phyloP scores from a whole-genome alignment of 2,113 vertebrate genomes.

The Rhinoderma darwinii region DNA sequence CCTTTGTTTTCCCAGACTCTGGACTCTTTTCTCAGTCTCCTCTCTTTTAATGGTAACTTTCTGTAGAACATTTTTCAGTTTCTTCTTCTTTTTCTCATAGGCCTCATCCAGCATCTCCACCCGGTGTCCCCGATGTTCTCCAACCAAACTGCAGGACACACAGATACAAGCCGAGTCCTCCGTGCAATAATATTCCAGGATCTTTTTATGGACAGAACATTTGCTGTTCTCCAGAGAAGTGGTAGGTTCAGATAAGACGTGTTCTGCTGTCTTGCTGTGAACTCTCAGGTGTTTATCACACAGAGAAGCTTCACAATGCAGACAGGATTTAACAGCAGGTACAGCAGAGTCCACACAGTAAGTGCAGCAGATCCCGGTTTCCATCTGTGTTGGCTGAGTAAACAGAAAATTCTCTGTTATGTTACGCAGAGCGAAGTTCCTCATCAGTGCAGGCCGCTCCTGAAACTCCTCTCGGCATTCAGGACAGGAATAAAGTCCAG shows the following conservation, averaged over 20 bases:
- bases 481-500: background rate
- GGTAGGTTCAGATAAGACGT: background rate
- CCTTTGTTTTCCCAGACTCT: background rate
- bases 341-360: slow-evolving; percentile 4
- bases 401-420: background rate
- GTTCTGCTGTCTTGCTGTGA: background rate
- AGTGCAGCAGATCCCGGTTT: background rate
- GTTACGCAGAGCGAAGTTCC: background rate
- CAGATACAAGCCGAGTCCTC: background rate
- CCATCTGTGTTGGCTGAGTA: background rate
- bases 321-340: background rate
- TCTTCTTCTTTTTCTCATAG: background rate
- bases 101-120: slow-evolving; percentile 21
- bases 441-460: background rate
- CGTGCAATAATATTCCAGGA: background rate
- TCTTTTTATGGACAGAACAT: background rate
- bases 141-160: background rate
- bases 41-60: background rate
- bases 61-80: background rate
- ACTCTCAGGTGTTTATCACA: background rate
- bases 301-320: background rate
- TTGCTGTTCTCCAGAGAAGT: background rate
- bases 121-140: background rate
- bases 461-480: background rate
- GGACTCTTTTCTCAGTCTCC: background rate